Percentiles rank a stretch among this genome's conserved stretches.
Conservation (phyloP, 2,113 vertebrate species). For the Seriola quinqueradiata region DNA sequence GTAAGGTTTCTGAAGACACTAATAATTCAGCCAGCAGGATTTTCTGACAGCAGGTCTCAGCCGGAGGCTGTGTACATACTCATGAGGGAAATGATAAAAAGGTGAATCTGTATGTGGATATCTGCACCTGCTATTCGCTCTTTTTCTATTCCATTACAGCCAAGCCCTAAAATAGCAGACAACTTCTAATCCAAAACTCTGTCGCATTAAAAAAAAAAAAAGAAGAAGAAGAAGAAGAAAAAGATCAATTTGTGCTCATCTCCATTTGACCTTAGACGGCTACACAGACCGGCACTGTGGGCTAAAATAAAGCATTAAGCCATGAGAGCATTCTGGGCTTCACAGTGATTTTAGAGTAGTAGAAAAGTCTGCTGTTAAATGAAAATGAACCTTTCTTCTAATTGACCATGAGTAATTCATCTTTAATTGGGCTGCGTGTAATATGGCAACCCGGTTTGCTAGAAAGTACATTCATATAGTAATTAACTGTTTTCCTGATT, state of each 20-base stretch:
- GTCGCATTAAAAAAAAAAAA: neutral
- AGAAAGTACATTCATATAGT: no score
- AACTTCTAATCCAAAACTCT: neutral
- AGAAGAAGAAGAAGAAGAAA: neutral
- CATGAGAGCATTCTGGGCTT: neutral
- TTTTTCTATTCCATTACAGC: neutral
- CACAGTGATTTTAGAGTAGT: neutral
- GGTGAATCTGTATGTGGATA: neutral
- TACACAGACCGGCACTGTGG: neutral
- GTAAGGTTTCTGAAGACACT: neutral
- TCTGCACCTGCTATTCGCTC: neutral
- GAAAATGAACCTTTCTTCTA: neutral
- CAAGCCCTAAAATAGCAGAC: neutral
- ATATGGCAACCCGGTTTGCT: no score
- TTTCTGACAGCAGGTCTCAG: neutral
- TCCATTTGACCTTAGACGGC: neutral
- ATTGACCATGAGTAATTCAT: no score
- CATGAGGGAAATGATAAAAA: constrained; percentile 1
- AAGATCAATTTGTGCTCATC: constrained; percentile 23
- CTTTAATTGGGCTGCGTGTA: no score
- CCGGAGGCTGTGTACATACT: neutral
- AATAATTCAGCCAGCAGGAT: neutral
- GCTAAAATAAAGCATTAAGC: constrained; percentile 4
- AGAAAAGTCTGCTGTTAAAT: neutral
- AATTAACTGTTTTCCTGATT: neutral